Percentiles rank a stretch among this genome's conserved stretches.
phyloP scores from a whole-genome alignment of 2,888 invertebrate genomes.

The Chaitophorus viminalis region DNA sequence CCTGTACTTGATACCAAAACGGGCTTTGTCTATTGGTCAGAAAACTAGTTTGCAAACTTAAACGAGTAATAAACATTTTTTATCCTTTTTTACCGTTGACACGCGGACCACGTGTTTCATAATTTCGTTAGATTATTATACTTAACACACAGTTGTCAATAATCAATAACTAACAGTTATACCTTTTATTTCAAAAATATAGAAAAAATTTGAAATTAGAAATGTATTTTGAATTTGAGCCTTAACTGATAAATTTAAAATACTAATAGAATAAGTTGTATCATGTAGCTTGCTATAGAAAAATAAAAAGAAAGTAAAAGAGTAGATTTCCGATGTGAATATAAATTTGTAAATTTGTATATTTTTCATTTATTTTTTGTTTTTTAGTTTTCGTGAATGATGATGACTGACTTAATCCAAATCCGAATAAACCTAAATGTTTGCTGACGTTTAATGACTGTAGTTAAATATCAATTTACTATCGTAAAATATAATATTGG shows the following conservation, averaged over 20 bases:
- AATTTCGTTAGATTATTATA: slow-evolving; percentile 3
- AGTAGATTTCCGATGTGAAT: slow-evolving; percentile 27
- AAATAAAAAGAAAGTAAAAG: slow-evolving; percentile 23
- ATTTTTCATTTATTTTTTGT: background rate
- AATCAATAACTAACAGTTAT: background rate
- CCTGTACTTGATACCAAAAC: slow-evolving; percentile 58
- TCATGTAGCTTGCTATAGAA: background rate
- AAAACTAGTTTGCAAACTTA: slow-evolving; percentile 42
- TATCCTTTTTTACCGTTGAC: background rate
- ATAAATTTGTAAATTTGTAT: slow-evolving; percentile 11
- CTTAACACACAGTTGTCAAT: too few relatives aligned
- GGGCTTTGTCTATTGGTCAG: slow-evolving; percentile 21
- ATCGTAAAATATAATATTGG: background rate
- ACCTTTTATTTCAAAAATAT: background rate
- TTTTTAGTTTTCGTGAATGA: background rate
- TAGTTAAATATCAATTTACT: background rate
- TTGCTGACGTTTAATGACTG: background rate
- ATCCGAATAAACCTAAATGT: slow-evolving; percentile 4
- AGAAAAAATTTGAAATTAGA: background rate
- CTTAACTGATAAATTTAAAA: background rate
- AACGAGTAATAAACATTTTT: background rate
- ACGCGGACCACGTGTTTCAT: background rate
- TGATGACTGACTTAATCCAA: background rate
- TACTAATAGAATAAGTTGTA: background rate
- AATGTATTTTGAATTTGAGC: background rate